Conservation (phyloP, 2,888 invertebrate genomes). For the Oxystoma pomonae region DNA sequence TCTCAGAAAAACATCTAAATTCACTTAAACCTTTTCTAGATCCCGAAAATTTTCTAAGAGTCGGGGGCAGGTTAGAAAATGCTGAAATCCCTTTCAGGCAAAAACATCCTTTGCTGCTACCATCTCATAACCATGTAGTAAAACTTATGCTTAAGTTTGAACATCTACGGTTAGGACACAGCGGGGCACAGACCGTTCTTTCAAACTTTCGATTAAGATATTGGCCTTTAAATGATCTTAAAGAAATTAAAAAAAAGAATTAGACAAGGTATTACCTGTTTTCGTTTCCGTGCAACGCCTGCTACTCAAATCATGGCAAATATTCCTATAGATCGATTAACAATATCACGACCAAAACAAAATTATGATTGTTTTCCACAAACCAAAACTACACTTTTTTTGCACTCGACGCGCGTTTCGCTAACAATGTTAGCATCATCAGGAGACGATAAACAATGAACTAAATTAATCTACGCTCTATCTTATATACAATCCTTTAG, state of each 20-base stretch:
- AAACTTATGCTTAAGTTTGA: conserved; percentile 10
- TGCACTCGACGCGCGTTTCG: too few species aligned
- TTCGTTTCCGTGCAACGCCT: conserved; percentile 14
- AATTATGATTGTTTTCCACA: too few species aligned
- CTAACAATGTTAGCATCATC: too few species aligned
- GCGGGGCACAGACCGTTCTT: conserved; percentile 22
- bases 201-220: conserved; percentile 19
- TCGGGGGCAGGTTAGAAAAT: conserved; percentile 21
- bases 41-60: conserved; percentile 12
- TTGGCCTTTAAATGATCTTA: conserved; percentile 21
- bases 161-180: conserved; percentile 19
- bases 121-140: conserved; percentile 18
- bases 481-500: too few species aligned
- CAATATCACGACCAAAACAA: conserved; percentile 6
- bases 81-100: conserved; percentile 14
- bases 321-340: background rate
- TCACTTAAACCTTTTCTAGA: conserved; percentile 22
- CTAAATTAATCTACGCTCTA: too few species aligned
- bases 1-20: conserved; percentile 7
- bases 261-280: conserved; percentile 20
- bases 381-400: too few species aligned
- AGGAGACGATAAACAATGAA: too few species aligned
- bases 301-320: conserved; percentile 18
- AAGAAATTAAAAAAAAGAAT: conserved; percentile 18
- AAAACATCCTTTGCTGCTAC: conserved; percentile 21